phyloP scores from a whole-genome alignment of 2,797 vertebrate genomes.

The Helicolenus hilgendorfi region DNA sequence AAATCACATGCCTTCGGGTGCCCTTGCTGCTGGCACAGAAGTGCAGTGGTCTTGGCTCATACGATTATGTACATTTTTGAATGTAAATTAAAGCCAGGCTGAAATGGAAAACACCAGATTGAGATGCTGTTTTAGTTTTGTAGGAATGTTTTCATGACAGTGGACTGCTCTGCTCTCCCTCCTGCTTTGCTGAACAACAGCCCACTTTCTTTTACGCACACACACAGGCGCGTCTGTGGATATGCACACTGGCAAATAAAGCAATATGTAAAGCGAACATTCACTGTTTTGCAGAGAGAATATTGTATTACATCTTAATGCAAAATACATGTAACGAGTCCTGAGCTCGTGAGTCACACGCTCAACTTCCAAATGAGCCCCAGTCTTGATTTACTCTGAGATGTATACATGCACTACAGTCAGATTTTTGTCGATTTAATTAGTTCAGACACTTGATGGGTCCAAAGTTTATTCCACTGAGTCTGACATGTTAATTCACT shows the following conservation, averaged over 20 bases:
- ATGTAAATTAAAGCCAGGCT: constrained; percentile 51
- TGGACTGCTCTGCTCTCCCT: constrained; percentile 19
- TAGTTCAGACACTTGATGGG: neutral
- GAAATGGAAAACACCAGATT: constrained; percentile 34
- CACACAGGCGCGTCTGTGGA: neutral
- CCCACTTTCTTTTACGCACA: neutral
- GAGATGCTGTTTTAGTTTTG: constrained; percentile 67
- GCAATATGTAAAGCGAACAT: neutral
- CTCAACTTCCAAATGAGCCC: constrained; percentile 11
- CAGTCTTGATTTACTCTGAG: constrained; percentile 21
- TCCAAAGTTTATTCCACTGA: neutral
- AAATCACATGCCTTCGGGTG: constrained; percentile 11
- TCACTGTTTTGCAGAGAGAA: neutral
- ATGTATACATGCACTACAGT: constrained; percentile 17
- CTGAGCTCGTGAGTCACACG: neutral
- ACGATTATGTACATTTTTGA: constrained; percentile 54
- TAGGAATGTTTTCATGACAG: constrained; percentile 59
- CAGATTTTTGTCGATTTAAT: constrained; percentile 7
- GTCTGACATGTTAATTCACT: constrained; percentile 1
- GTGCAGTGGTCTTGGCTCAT: constrained; percentile 19
- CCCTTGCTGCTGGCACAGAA: constrained; percentile 6
- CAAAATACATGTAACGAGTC: neutral
- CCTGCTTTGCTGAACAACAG: constrained; percentile 7
- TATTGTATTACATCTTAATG: neutral
- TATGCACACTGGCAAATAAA: neutral